Evolutionary conservation across 2,113 vertebrate species (phyloP).

Genomic region (Alectura lathami): DNA sequence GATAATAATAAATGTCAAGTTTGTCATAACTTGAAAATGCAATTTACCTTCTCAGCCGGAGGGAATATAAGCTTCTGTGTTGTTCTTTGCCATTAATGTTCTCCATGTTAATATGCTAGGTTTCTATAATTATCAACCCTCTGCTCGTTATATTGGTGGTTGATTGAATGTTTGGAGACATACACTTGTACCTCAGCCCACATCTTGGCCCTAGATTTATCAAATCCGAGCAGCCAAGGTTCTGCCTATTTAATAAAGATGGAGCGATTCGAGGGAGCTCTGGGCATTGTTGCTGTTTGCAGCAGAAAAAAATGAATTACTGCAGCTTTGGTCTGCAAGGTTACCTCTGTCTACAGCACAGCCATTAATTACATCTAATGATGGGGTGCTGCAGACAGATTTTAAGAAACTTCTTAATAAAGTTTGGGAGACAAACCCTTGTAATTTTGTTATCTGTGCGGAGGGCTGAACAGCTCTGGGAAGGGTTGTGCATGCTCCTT

Average conservation of each 20-base stretch:
- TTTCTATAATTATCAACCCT: constrained; percentile 24
- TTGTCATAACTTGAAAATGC: constrained; percentile 18
- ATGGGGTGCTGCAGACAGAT: neutral
- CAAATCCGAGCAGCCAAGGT: neutral
- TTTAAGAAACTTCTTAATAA: neutral
- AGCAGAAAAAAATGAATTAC: neutral
- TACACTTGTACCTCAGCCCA: neutral
- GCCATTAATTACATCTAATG: neutral
- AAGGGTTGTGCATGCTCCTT: neutral
- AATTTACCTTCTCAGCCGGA: constrained; percentile 22
- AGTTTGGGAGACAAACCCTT: neutral
- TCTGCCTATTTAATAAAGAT: constrained; percentile 14
- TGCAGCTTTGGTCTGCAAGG: neutral
- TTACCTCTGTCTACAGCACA: neutral
- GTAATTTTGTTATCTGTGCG: neutral
- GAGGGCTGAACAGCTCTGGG: neutral
- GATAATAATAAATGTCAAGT: constrained; percentile 39
- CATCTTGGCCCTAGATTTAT: neutral
- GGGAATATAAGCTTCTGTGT: neutral
- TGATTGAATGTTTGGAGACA: neutral
- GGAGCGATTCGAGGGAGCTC: neutral
- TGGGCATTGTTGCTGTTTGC: neutral
- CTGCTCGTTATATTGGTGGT: neutral
- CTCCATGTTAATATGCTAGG: neutral
- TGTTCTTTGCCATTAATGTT: constrained; percentile 1